These are phyloP conservation scores for Brenthis daphne DNA, from an alignment of 2,888 invertebrate species.

Conservation along the genomic window DNA sequence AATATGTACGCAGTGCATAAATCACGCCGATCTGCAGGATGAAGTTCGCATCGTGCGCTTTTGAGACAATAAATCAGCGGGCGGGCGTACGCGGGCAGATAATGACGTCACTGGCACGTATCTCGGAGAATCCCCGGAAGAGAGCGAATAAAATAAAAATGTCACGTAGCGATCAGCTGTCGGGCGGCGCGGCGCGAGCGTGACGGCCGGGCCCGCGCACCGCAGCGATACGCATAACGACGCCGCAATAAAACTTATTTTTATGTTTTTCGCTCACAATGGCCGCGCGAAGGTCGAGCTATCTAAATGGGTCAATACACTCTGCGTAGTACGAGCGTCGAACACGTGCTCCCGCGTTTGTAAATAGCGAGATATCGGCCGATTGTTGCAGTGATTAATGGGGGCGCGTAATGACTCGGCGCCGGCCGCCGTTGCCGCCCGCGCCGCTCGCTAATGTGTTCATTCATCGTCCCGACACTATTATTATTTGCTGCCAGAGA, in stretches of 20 bases:
- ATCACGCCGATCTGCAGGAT: slow-evolving; percentile 60
- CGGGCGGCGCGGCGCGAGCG: slow-evolving; percentile 65
- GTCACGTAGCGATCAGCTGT: slow-evolving; percentile 83
- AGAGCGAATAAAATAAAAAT: slow-evolving; percentile 81
- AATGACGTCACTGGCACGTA: slow-evolving; percentile 81
- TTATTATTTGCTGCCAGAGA: slow-evolving; percentile 72
- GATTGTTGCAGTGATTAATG: slow-evolving; percentile 83
- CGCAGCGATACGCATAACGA: slow-evolving; percentile 79
- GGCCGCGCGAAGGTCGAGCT: slow-evolving; percentile 82
- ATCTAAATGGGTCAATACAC: slow-evolving; percentile 83
- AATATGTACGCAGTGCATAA: slow-evolving; percentile 55
- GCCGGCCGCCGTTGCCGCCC: slow-evolving; percentile 52
- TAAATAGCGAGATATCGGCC: slow-evolving; percentile 83
- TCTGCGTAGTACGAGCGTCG: slow-evolving; percentile 78
- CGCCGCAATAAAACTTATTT: slow-evolving; percentile 82
- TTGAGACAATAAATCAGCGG: slow-evolving; percentile 76
- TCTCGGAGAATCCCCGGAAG: slow-evolving; percentile 81
- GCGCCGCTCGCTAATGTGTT: slow-evolving; percentile 74
- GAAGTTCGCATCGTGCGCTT: slow-evolving; percentile 55
- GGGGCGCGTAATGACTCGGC: slow-evolving; percentile 80
- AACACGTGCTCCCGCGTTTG: slow-evolving; percentile 82
- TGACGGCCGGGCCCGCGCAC: slow-evolving; percentile 67
- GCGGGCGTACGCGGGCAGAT: slow-evolving; percentile 66
- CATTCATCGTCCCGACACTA: slow-evolving; percentile 78
- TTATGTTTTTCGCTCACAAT: slow-evolving; percentile 83